Evolutionary conservation across 2,797 vertebrate species (phyloP).

Genomic region (Tapirus indicus): DNA sequence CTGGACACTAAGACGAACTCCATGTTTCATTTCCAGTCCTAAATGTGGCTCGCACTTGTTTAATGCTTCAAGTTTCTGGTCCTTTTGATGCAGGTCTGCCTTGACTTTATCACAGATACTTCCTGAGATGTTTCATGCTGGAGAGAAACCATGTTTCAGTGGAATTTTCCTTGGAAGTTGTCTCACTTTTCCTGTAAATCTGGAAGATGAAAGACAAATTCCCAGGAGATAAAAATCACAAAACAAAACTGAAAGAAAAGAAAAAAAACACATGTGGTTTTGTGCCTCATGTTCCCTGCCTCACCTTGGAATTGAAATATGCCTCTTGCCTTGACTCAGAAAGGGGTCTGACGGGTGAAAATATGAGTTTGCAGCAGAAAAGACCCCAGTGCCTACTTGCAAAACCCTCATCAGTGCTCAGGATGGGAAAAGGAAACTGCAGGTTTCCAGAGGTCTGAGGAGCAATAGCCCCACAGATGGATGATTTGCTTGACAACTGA

Average conservation of each 20-base stretch:
- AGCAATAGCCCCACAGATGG: background rate
- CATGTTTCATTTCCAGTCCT: background rate
- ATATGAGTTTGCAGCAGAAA: background rate
- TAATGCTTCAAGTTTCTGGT: background rate
- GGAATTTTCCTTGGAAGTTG: conserved; percentile 55
- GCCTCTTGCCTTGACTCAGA: background rate
- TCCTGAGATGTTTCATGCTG: background rate
- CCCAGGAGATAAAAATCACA: conserved; percentile 30
- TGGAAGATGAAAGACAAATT: conserved; percentile 77
- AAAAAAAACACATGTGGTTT: background rate
- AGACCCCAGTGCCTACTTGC: background rate
- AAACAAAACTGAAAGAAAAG: background rate
- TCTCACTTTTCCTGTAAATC: conserved; percentile 75
- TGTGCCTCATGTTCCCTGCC: background rate
- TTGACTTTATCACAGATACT: conserved; percentile 33
- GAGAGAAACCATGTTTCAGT: background rate
- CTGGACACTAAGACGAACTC: background rate
- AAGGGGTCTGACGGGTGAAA: background rate
- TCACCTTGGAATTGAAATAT: background rate
- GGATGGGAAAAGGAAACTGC: background rate
- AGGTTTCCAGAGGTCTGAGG: conserved; percentile 7
- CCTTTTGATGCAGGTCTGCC: conserved; percentile 45
- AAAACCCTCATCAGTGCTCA: background rate
- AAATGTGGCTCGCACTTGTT: background rate
- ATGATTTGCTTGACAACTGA: conserved; percentile 40